Conservation (phyloP, 2,888 invertebrate species). For the Petrolisthes cinctipes region DNA sequence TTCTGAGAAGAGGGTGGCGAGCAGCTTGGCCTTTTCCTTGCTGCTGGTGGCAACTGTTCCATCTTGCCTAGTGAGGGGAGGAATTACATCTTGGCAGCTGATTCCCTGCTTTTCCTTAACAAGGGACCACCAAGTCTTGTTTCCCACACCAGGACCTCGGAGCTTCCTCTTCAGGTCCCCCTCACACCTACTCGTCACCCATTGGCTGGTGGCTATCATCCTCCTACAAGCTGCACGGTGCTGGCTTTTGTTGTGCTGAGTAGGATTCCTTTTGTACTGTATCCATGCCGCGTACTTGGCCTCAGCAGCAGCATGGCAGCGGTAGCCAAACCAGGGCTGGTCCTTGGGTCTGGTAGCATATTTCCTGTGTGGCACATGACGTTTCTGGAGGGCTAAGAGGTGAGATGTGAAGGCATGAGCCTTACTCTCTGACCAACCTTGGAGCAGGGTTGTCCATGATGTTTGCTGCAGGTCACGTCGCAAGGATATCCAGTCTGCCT, state of each 20-base stretch:
- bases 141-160: too few species aligned
- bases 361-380: background rate
- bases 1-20: background rate
- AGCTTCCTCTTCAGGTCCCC: too few species aligned
- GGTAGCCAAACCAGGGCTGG: background rate
- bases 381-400: background rate
- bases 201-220: too few species aligned
- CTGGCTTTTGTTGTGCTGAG: too few species aligned
- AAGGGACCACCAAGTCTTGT: too few species aligned
- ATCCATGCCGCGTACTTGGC: background rate
- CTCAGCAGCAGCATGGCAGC: background rate
- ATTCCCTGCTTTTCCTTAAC: too few species aligned
- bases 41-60: too few species aligned
- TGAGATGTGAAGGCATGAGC: background rate
- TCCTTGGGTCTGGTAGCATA: background rate
- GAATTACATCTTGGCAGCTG: too few species aligned
- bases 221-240: too few species aligned
- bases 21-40: background rate
- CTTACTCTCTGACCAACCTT: background rate
- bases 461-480: background rate
- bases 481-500: background rate
- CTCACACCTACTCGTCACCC: too few species aligned
- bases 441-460: background rate
- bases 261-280: background rate
- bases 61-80: too few species aligned